Evolutionary conservation across 2,797 vertebrate species (phyloP).

Genomic region (Pagetopsis macropterus): DNA sequence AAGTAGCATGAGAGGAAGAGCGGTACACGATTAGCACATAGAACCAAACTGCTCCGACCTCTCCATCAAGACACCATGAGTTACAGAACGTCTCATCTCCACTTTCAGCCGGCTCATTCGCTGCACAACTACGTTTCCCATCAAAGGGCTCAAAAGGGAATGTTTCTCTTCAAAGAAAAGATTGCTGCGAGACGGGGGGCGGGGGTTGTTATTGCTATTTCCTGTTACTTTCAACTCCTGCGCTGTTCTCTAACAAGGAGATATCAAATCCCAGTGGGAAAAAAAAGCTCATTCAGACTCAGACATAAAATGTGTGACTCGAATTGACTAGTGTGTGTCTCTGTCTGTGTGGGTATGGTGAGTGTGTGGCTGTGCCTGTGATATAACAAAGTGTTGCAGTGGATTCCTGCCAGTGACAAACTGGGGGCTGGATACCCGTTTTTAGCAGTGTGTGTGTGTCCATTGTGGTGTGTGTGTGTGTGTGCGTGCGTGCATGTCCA

Average conservation of each 20-base stretch:
- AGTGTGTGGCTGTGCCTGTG: slow-evolving; percentile 31
- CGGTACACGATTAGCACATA: background rate
- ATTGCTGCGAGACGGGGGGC: slow-evolving; percentile 36
- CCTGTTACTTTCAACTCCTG: slow-evolving; percentile 51
- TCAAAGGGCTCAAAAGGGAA: slow-evolving; percentile 37
- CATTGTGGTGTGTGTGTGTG: slow-evolving; percentile 33
- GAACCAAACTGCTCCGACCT: slow-evolving; percentile 23
- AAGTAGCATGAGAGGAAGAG: slow-evolving; percentile 6
- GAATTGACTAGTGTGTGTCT: slow-evolving; percentile 40
- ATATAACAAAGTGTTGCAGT: slow-evolving; percentile 62
- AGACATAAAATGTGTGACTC: slow-evolving; percentile 56
- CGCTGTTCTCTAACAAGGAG: slow-evolving; percentile 58
- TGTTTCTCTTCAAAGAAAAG: slow-evolving; percentile 36
- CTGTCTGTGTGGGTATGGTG: slow-evolving; percentile 32
- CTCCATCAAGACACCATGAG: slow-evolving; percentile 14
- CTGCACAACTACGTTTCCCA: slow-evolving; percentile 39
- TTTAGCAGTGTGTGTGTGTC: slow-evolving; percentile 41
- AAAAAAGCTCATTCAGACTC: slow-evolving; percentile 61
- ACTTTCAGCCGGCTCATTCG: slow-evolving; percentile 43
- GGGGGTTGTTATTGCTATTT: slow-evolving; percentile 44
- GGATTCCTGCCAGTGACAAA: slow-evolving; percentile 55
- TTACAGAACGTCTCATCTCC: slow-evolving; percentile 27
- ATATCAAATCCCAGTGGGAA: slow-evolving; percentile 55
- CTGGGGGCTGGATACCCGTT: slow-evolving; percentile 52
- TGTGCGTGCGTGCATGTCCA: slow-evolving; percentile 18